phyloP scores from a whole-genome alignment of 2,888 invertebrate genomes.

The Girardia tigrina region DNA sequence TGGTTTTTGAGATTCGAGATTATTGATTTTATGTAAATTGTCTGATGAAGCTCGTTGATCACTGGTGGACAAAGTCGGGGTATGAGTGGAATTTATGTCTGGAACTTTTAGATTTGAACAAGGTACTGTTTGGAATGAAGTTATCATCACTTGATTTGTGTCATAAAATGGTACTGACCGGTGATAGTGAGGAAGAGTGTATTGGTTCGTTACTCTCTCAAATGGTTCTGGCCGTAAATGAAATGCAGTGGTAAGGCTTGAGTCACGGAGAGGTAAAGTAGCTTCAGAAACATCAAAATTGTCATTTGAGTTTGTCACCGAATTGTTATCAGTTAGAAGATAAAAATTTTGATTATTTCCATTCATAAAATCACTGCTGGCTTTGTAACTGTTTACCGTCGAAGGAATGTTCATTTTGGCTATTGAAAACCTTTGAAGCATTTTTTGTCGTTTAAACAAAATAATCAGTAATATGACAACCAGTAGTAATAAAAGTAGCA shows the following conservation, averaged over 20 bases:
- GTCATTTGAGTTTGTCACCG: neutral
- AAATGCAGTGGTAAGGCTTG: neutral
- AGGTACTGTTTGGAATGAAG: neutral
- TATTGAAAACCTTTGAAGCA: neutral
- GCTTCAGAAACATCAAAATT: neutral
- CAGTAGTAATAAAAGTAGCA: neutral
- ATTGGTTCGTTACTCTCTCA: neutral
- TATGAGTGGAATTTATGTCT: neutral
- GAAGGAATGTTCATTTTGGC: neutral
- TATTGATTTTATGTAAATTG: constrained; percentile 23
- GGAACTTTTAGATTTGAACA: neutral
- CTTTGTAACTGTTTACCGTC: neutral
- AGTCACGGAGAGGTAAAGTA: neutral
- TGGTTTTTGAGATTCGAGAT: neutral
- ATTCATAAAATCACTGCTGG: constrained; percentile 23
- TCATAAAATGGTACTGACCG: neutral
- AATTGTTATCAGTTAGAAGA: neutral
- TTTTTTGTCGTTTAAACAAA: neutral
- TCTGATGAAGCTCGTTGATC: neutral
- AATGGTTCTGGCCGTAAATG: neutral
- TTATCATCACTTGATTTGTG: neutral
- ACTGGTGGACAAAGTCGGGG: neutral
- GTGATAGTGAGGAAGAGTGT: neutral
- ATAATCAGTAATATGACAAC: neutral
- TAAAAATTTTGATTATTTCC: constrained; percentile 10